Conservation (phyloP, 2,888 invertebrate genomes). For the Polyploca ridens region DNA sequence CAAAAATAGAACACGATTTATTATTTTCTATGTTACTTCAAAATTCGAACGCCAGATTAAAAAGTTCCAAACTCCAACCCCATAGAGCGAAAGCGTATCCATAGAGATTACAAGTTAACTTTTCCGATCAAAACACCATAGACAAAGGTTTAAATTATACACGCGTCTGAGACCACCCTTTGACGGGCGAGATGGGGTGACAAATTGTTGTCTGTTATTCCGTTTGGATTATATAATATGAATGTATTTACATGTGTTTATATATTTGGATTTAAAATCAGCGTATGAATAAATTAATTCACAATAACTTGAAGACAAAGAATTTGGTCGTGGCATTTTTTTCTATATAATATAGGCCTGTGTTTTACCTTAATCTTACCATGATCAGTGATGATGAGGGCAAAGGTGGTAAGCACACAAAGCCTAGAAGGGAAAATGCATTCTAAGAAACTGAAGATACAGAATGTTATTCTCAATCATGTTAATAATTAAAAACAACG, state of each 20-base stretch:
- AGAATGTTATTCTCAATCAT: background rate
- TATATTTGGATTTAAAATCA: background rate
- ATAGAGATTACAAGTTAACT: conserved; percentile 81
- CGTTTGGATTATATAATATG: conserved; percentile 39
- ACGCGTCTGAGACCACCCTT: conserved; percentile 73
- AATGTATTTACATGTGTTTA: conserved; percentile 8
- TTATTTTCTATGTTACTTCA: background rate
- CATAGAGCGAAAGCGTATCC: conserved; percentile 36
- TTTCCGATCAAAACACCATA: conserved; percentile 81
- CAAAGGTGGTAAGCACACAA: no score
- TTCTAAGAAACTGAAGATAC: no score
- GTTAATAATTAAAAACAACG: background rate
- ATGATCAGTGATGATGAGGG: no score
- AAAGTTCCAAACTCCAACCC: conserved; percentile 25
- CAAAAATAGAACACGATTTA: no score
- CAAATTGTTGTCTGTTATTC: conserved; percentile 67
- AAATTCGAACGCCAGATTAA: conserved; percentile 14
- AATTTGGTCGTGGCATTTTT: no score
- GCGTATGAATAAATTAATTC: background rate
- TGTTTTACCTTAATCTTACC: no score
- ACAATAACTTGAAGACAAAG: background rate
- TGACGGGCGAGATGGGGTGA: conserved; percentile 68
- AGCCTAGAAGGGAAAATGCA: no score
- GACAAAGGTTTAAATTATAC: conserved; percentile 80
- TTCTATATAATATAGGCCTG: no score